Evolutionary conservation across 1,140 invertebrate species (phyloP), one percentile per base, ranked within the genome.

Genomic region (Danaus melanippus): DNA sequence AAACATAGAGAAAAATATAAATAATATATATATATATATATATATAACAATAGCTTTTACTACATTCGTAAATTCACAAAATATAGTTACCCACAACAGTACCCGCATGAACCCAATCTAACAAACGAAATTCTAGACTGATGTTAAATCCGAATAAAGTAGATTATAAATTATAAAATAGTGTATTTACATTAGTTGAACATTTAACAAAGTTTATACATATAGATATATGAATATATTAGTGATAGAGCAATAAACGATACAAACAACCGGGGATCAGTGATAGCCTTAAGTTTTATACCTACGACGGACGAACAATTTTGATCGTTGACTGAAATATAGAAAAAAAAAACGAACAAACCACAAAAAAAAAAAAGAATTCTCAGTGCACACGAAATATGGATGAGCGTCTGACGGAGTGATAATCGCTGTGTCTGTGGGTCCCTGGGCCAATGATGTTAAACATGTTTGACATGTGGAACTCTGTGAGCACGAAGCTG

Each of bases 391-490:
- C 15, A 50, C 48, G 54, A 69, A 73, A 70, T 65, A 75, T 76
- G 71, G 70, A 69, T 76, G 71, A 67, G 58, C 42, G 66, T 56
- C 21, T 57, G 44, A 50, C 15, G 15, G 15, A 55, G 63, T 44
- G 54, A 56, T 73, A 60, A 56, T 68, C 66, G 62, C 46, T 71
- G 72, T 71, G 68, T 70, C 51, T 57, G 66, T 64, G 48, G 71
- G 77, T 74, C 72, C 69, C 64, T 32, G 32, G 77, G 69, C 69
- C 69, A 60, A 80, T 62, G 46, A 86, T 84, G 81, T 66, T 86
- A 71, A 93, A 92, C 87, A 94, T 94, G 93, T 94, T 94, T 89
- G 93, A 94, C 88, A 94, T 94, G 92, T 94, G 93, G 93, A 94
- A 92, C 89, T 92, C 91, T 88, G 92, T 94, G 77, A 92, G 90